These are phyloP conservation scores for Geococcyx californianus DNA, from an alignment of 2,113 vertebrate species.

Conservation along the genomic window DNA sequence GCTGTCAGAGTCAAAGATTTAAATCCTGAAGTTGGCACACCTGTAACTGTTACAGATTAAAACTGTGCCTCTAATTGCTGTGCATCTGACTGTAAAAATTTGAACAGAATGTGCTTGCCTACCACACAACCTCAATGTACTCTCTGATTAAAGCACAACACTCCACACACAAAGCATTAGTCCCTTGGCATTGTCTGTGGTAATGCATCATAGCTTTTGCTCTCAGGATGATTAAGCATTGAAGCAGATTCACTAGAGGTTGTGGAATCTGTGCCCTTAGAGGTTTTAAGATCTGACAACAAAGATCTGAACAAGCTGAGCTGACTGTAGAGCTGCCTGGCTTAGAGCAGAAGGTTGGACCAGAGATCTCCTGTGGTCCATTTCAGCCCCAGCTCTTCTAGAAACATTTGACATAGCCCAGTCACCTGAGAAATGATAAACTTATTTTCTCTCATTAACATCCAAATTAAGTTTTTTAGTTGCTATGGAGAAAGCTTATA, in stretches of 20 bases:
- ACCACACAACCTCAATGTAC: not conserved
- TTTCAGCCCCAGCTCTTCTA: not conserved
- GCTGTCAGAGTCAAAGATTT: not conserved
- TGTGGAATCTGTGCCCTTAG: not conserved
- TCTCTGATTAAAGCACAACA: not conserved
- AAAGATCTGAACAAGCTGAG: not conserved
- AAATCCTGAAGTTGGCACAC: not conserved
- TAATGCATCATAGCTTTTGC: not conserved
- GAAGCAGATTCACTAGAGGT: not conserved
- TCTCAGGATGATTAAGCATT: not conserved
- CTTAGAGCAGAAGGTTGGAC: accelerated
- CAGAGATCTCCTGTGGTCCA: not conserved
- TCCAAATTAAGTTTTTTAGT: not conserved
- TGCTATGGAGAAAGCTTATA: not conserved
- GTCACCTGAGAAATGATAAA: not conserved
- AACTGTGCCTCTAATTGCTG: not conserved
- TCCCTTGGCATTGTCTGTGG: not conserved
- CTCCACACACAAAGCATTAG: not conserved
- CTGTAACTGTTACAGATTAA: not conserved
- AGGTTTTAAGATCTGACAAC: not conserved
- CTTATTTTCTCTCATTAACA: not conserved
- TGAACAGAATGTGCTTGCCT: not conserved
- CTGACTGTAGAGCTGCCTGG: not conserved
- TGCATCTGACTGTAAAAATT: not conserved
- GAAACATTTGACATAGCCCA: not conserved